Conservation (phyloP, 2,113 vertebrate species). For the Damaliscus lunatus region DNA sequence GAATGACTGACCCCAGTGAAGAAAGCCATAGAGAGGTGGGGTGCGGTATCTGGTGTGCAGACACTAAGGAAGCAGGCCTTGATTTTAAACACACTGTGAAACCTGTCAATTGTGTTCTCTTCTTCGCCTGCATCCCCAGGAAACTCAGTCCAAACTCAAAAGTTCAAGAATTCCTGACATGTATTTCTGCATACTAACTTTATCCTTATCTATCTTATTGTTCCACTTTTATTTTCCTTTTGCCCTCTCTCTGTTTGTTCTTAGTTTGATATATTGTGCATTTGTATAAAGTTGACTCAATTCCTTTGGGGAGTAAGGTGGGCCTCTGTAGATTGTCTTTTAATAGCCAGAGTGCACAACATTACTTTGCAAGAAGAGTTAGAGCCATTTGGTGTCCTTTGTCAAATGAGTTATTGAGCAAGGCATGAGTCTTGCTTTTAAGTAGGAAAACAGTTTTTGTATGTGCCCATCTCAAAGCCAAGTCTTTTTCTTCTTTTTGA, state of each 20-base stretch:
- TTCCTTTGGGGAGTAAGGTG: neutral
- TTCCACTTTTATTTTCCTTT: neutral
- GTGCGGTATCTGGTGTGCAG: fast-evolving
- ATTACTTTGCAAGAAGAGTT: neutral
- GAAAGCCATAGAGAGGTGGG: neutral
- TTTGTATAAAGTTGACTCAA: neutral
- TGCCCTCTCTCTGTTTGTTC: neutral
- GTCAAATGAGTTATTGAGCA: neutral
- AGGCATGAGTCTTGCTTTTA: neutral
- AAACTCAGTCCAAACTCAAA: neutral
- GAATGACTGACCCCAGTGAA: neutral
- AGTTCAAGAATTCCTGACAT: neutral
- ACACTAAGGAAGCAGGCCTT: neutral
- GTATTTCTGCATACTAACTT: neutral
- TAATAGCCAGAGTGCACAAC: neutral
- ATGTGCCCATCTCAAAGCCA: neutral
- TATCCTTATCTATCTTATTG: neutral
- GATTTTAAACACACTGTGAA: neutral
- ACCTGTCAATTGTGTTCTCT: neutral
- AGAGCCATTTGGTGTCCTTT: neutral
- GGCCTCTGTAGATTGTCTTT: neutral
- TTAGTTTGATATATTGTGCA: neutral
- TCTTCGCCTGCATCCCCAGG: neutral
- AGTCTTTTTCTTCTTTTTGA: neutral
- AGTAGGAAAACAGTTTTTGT: neutral